Evolutionary conservation across 2,888 invertebrate genomes (phyloP), one percentile per base, ranked within the genome.

Genomic region (Chirona hameri): DNA sequence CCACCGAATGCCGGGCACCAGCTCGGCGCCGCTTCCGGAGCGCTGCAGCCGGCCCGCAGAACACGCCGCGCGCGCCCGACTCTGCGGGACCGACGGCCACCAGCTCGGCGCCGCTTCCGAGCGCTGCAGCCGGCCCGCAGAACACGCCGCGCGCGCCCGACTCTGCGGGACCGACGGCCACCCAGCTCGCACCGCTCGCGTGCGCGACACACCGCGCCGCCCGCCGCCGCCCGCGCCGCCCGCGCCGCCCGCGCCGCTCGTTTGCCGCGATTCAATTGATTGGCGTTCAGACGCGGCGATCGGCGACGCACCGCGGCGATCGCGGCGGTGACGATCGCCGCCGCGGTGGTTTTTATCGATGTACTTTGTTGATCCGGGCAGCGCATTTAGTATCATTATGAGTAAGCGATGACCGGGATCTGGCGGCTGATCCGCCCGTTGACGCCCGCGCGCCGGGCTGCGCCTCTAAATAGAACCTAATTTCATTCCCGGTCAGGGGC

Each of bases 401-500:
- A 21, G 76, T 24, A 39, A 24, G 76, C 46, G 76, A 39, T 46
- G 76, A 21, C 76, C 39, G 18, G 46, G 76, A 39, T 46, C 27
- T 24, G 21, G 9, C 24, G 10, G 21, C 24, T 21, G 76, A 27
- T 10, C 24, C 21, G 15, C 29, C 72, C 3, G 39, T 15, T 15
- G 46, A 21, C 76, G 76, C 76, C 31, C 15, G 39, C 21, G 0
- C 0, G 18, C 39, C 24, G 21, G 4, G 76, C 76, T 39, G 76
- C 24, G 39, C 46, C 46, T 46, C 76, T 76, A 76, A 76, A 76
- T 76, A 24, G 76, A 76, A 76, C 24, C 76, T 76, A 76, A 76
- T 76, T 76, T 76, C 76, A 76, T 76, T 76, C 76, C 76, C 76
- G 76, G 76, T 76, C 76, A 76, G 76, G 76, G 76, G 76, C 24